Percentiles rank a stretch among this genome's conserved stretches.
These are phyloP conservation scores for Paedocypris sp. DNA, from an alignment of 2,113 vertebrate species.

Conservation along the genomic window DNA sequence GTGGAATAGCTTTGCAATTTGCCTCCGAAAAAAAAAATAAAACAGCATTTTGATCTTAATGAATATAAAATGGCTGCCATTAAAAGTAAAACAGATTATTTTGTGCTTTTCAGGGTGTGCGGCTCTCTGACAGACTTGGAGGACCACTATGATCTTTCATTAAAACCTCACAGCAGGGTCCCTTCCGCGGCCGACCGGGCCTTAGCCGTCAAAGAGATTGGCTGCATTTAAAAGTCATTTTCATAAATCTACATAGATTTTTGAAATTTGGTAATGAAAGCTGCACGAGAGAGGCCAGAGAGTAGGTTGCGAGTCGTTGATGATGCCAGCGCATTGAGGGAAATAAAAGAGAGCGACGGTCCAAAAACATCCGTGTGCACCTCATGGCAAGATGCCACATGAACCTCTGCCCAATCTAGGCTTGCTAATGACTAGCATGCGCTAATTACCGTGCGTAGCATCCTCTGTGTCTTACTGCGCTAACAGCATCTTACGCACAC, in stretches of 20 bases:
- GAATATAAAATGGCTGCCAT: constrained; percentile 99
- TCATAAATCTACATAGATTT: constrained; percentile 86
- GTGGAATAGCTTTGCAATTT: constrained; percentile 98
- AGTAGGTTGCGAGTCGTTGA: neutral
- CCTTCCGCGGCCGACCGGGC: constrained; percentile 77
- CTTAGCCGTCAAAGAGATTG: constrained; percentile 83
- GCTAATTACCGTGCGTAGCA: constrained; percentile 87
- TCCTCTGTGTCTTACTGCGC: constrained; percentile 43
- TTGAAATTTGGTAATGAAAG: constrained; percentile 78
- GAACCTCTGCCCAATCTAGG: constrained; percentile 73
- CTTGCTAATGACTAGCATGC: constrained; percentile 94
- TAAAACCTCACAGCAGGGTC: constrained; percentile 93
- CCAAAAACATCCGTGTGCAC: constrained; percentile 60
- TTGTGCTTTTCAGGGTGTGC: constrained; percentile 81
- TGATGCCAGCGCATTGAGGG: constrained; percentile 5
- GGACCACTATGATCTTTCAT: constrained; percentile 97
- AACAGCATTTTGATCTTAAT: constrained; percentile 99
- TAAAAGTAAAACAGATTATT: constrained; percentile 98
- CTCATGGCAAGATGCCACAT: constrained; percentile 79
- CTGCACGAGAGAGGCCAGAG: constrained; percentile 64
- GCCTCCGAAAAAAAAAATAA: constrained; percentile 75
- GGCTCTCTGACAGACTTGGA: constrained; percentile 82
- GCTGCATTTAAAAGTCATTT: constrained; percentile 92
- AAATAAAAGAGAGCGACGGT: constrained; percentile 58
- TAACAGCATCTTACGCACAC: constrained; percentile 15